phyloP scores from a whole-genome alignment of 1,140 invertebrate species.

The Oncopodura yosiiana region DNA sequence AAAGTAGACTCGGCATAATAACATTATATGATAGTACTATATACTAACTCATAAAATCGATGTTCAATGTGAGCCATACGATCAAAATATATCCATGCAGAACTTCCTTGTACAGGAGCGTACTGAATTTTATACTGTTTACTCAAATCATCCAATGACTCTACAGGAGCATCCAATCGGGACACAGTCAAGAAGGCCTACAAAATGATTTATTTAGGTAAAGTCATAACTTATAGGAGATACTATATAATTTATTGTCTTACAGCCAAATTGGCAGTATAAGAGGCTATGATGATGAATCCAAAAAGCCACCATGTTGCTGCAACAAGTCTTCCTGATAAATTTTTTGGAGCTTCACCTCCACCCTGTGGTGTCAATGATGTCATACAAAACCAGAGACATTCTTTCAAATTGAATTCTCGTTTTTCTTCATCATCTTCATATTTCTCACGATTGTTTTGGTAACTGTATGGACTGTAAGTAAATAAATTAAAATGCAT shows the following conservation, averaged over 20 bases:
- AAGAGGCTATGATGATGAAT: constrained; percentile 96
- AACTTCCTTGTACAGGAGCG: constrained; percentile 71
- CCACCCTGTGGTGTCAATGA: constrained; percentile 92
- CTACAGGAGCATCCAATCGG: constrained; percentile 79
- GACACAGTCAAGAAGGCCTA: constrained; percentile 73
- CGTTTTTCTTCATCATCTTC: constrained; percentile 88
- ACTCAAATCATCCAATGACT: constrained; percentile 80
- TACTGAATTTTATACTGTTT: constrained; percentile 95
- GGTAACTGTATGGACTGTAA: constrained; percentile 91
- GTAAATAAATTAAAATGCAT: no score
- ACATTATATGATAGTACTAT: background rate
- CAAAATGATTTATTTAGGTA: constrained; percentile 20
- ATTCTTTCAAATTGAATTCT: constrained; percentile 91
- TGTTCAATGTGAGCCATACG: constrained; percentile 92
- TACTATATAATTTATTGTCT: constrained; percentile 40
- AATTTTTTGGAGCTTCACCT: constrained; percentile 90
- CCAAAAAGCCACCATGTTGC: constrained; percentile 98
- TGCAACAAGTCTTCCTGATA: constrained; percentile 82
- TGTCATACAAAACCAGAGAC: constrained; percentile 98
- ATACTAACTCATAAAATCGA: constrained; percentile 80
- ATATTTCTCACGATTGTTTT: constrained; percentile 87
- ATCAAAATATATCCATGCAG: constrained; percentile 85
- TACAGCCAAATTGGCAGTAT: constrained; percentile 92
- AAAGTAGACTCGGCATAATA: background rate
- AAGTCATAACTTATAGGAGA: background rate